Evolutionary conservation across 2,797 vertebrate species (phyloP), one percentile per base, ranked within the genome.

Genomic region (Synanceia verrucosa): DNA sequence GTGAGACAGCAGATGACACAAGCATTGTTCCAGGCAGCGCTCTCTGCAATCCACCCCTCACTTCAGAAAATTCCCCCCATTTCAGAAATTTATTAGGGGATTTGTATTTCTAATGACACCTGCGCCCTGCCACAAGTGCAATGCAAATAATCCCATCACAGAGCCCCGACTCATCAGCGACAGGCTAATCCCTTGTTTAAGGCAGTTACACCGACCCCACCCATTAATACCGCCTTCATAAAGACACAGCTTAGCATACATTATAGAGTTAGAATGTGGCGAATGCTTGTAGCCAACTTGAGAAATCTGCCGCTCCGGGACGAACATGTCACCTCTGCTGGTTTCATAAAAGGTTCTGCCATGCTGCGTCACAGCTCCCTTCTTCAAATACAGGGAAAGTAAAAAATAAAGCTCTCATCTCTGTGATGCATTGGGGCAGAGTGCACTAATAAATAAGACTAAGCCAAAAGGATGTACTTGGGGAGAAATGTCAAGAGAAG

Each of bases 121-220:
- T 95, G 93, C 91, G 53, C 93, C 89, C 90, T 90, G 88, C 90
- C 89, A 91, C 89, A 74, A 85, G 89, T 92, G 90, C 86, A 90
- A 91, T 93, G 93, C 93, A 94, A 93, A 94, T 95, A 95, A 95
- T 95, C 93, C 92, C 93, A 93, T 95, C 93, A 93, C 79, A 88
- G 87, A 90, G 82, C 87, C 87, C 85, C 86, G 79, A 90, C 90
- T 94, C 93, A 93, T 94, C 94, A 93, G 89, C 80, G 86, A 80
- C 88, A 86, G 84, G 86, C 91, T 94, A 95, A 95, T 95, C 94
- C 94, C 93, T 94, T 94, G 93, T 94, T 94, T 94, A 95, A 95
- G 92, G 93, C 93, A 92, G 93, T 95, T 94, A 94, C 93, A 94
- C 83, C 88, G 81, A 92, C 94, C 93, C 92, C 93, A 91, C 93